Conservation (phyloP, 1,140 invertebrate species). For the Drosophila hydei region DNA sequence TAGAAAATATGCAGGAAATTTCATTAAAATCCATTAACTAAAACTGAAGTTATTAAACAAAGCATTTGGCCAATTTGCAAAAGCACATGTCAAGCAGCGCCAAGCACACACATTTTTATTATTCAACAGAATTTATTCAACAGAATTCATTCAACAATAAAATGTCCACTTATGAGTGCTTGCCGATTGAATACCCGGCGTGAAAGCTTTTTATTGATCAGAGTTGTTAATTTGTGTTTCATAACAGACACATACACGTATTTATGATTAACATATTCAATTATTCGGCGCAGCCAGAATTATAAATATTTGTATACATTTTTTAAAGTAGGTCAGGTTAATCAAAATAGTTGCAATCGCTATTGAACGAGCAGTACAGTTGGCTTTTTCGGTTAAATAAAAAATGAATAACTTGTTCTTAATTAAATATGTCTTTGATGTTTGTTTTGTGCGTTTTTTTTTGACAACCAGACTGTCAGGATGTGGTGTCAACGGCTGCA, state of each 20-base stretch:
- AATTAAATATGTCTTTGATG: constrained; percentile 36
- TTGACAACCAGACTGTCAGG: constrained; percentile 53
- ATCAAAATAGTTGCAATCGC: not conserved
- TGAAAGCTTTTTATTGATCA: too few relatives aligned
- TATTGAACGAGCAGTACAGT: not conserved
- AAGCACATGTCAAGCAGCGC: too few relatives aligned
- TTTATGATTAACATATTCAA: constrained; percentile 6
- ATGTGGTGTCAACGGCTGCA: constrained; percentile 46
- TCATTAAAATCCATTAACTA: too few relatives aligned
- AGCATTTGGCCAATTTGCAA: too few relatives aligned
- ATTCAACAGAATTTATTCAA: too few relatives aligned
- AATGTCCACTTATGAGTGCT: too few relatives aligned
- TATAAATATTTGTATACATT: not conserved
- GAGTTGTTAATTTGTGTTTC: not conserved
- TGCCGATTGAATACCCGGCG: too few relatives aligned
- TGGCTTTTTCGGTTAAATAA: not conserved
- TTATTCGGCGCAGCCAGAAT: not conserved
- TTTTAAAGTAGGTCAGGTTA: not conserved
- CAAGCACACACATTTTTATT: too few relatives aligned
- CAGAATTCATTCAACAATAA: too few relatives aligned
- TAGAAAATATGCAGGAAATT: too few relatives aligned
- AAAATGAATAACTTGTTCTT: constrained; percentile 14
- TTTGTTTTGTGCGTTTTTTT: not conserved
- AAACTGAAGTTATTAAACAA: too few relatives aligned
- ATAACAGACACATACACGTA: not conserved